Percentiles rank a stretch among this genome's conserved stretches.
Conservation (phyloP, 2,888 invertebrate species). For the Itoplectis maculator region DNA sequence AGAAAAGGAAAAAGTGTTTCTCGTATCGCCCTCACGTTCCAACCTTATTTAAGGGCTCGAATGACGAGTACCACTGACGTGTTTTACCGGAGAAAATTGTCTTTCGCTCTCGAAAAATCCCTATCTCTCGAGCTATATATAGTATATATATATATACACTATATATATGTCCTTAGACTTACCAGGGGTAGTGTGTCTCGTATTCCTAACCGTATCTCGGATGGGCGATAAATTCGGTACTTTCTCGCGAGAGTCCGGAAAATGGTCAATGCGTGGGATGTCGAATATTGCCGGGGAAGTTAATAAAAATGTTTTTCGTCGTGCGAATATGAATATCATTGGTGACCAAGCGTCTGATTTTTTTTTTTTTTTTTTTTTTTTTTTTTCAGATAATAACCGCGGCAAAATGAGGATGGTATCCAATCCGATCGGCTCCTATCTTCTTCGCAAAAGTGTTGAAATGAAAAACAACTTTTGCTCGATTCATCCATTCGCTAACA, state of each 20-base stretch:
- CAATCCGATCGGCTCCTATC: no score
- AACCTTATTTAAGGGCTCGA: constrained; percentile 37
- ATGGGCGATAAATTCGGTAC: neutral
- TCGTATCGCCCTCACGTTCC: constrained; percentile 33
- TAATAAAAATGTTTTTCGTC: neutral
- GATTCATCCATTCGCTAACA: no score
- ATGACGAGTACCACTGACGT: constrained; percentile 13
- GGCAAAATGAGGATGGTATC: no score
- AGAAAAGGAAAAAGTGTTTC: constrained; percentile 30
- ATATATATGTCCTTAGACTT: neutral
- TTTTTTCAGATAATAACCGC: no score
- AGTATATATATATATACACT: no score
- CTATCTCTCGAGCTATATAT: neutral
- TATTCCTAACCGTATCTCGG: neutral
- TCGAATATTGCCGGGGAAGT: neutral
- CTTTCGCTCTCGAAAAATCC: neutral
- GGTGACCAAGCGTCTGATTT: neutral
- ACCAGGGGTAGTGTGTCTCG: neutral
- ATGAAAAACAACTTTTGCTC: no score
- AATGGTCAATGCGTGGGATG: neutral
- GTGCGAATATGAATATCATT: neutral
- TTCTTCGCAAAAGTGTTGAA: no score
- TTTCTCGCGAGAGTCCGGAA: neutral
- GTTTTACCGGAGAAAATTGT: constrained; percentile 32
- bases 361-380: no score